These are phyloP conservation scores for Spodoptera frugiperda DNA, from an alignment of 1,140 invertebrate species.

Conservation along the genomic window DNA sequence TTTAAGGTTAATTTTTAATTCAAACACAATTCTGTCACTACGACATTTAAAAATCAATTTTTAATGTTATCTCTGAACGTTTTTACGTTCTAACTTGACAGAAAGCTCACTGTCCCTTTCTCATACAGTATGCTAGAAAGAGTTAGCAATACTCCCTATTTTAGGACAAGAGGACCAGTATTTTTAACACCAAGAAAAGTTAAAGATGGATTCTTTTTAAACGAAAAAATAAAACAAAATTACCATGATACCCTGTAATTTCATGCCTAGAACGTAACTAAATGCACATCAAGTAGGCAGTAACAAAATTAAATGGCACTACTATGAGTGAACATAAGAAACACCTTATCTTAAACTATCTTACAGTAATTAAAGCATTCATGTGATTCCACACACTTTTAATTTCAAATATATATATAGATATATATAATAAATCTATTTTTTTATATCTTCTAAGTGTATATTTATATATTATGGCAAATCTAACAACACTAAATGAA, in stretches of 20 bases:
- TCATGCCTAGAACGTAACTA: slow-evolving; percentile 67
- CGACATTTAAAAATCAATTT: too few relatives aligned
- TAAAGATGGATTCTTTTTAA: slow-evolving; percentile 14
- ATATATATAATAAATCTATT: slow-evolving; percentile 52
- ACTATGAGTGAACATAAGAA: slow-evolving; percentile 37
- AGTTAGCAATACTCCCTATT: too few relatives aligned
- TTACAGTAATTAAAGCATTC: slow-evolving; percentile 83
- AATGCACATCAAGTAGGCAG: slow-evolving; percentile 34
- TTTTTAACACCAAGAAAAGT: background rate
- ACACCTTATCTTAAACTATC: slow-evolving; percentile 72
- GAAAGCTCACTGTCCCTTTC: background rate
- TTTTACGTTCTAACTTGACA: background rate
- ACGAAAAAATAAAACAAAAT: slow-evolving; percentile 48
- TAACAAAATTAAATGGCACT: slow-evolving; percentile 30
- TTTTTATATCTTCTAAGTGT: slow-evolving; percentile 46
- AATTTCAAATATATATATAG: slow-evolving; percentile 59
- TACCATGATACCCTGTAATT: slow-evolving; percentile 78
- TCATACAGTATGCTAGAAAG: too few relatives aligned
- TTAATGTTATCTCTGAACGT: too few relatives aligned
- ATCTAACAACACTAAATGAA: slow-evolving; percentile 44
- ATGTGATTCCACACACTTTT: slow-evolving; percentile 72
- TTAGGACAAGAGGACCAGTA: background rate
- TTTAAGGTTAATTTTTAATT: too few relatives aligned
- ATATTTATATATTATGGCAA: slow-evolving; percentile 41
- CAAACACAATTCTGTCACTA: too few relatives aligned